Evolutionary conservation across 2,113 vertebrate species (phyloP), one percentile per base, ranked within the genome.

Genomic region (Megalops atlanticus): DNA sequence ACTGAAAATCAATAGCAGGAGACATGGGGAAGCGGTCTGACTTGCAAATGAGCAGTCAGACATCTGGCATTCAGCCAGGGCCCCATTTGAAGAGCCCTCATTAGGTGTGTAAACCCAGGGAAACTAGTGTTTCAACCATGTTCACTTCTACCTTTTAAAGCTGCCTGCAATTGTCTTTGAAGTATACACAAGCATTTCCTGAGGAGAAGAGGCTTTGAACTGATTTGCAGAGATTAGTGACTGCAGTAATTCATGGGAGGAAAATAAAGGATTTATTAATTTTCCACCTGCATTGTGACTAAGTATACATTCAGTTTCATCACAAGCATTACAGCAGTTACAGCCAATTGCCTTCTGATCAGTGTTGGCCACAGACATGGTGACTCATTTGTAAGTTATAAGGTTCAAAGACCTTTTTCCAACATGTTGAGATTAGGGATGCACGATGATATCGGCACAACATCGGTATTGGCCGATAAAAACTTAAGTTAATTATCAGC

Each of bases 81-180:
- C 8, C 52, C 24, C 24, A 18, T 58, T 58, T 58, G 52, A 58
- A 24, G 52, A 24, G 21, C 52, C 18, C 52, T 58, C 52, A 58
- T 58, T 58, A 58, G 52, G 52, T 58, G 52, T 58, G 52, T 58
- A 58, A 58, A 58, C 52, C 52, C 52, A n/a, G 18, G 52, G 52
- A 58, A n/a, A 58, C n/a, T 58, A 24, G 21, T n/a, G 52, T 24
- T 58, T n/a, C 52, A 58, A 21, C 7, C n/a, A 18, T n/a, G n/a
- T n/a, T 58, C 52, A n/a, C 52, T 8, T 58, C 52, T 58, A 24
- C 3, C n/a, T 6, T 24, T 58, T 58, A 58, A 58, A 58, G 15
- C 52, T n/a, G 52, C 52, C 52, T n/a, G 52, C 18, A 58, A 24
- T 58, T 24, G 4, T 58, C 21, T 58, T 58, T 58, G 52, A 58